A percentile compares a stretch with the other conserved stretches of the same genome.
Conservation (phyloP, 2,113 vertebrate species). For the Platysternon megacephalum region DNA sequence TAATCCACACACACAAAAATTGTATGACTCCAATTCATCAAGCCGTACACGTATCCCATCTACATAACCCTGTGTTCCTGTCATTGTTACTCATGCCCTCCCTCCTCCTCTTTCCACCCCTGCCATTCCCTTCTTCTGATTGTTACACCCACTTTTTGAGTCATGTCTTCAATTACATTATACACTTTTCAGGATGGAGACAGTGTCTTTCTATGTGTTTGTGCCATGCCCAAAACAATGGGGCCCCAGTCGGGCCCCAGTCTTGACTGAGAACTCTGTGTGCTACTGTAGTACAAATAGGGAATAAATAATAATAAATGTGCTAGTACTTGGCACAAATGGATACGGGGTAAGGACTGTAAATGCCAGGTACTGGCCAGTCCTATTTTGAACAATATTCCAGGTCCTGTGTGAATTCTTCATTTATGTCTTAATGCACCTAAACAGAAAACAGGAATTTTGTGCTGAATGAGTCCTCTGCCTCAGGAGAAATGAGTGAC, state of each 20-base stretch:
- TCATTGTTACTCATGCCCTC: not conserved
- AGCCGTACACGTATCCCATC: not conserved
- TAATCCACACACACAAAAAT: rapidly evolving
- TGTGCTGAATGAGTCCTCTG: conserved; percentile 10
- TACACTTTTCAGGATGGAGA: not conserved
- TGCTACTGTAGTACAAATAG: not conserved
- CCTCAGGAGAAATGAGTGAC: not conserved
- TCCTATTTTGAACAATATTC: not conserved
- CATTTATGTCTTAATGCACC: not conserved
- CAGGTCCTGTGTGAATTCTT: not conserved
- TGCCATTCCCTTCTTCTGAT: not conserved
- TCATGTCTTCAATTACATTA: conserved; percentile 36
- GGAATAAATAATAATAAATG: not conserved
- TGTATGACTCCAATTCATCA: not conserved
- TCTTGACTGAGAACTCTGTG: not conserved
- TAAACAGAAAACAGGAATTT: not conserved
- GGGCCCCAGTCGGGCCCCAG: not conserved
- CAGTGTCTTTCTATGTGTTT: not conserved
- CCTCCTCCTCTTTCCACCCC: not conserved
- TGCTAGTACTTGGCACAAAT: not conserved
- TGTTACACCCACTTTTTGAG: not conserved
- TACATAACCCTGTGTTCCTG: rapidly evolving
- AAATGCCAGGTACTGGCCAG: not conserved
- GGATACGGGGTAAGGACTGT: not conserved
- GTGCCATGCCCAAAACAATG: not conserved